Percentiles rank a stretch among this genome's conserved stretches.
Conservation (phyloP, 1,140 invertebrate species). For the Ostrea edulis region DNA sequence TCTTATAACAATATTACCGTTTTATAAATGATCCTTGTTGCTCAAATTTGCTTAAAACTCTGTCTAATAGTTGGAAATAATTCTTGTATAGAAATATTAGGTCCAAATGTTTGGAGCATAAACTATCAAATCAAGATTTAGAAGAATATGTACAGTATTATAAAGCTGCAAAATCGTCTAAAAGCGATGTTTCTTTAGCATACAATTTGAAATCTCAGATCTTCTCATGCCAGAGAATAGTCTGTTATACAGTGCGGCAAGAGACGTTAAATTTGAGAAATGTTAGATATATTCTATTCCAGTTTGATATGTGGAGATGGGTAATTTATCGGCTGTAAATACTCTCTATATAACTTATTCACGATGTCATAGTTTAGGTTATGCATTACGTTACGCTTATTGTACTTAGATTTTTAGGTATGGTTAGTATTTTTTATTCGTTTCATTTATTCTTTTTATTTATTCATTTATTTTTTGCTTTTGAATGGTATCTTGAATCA, state of each 20-base stretch:
- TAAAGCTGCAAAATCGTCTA: too few relatives aligned
- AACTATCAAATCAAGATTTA: too few relatives aligned
- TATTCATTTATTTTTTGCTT: neutral
- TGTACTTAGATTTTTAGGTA: neutral
- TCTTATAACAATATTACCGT: neutral
- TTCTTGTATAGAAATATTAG: too few relatives aligned
- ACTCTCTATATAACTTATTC: neutral
- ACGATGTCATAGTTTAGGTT: neutral
- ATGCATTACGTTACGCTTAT: neutral
- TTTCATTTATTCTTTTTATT: neutral
- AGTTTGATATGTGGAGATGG: neutral
- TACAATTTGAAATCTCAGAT: too few relatives aligned
- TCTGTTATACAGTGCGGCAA: too few relatives aligned
- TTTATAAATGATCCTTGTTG: neutral
- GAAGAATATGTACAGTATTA: too few relatives aligned
- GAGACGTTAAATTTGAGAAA: neutral
- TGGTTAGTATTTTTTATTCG: neutral
- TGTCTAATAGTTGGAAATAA: neutral
- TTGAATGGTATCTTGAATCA: neutral
- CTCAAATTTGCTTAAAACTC: neutral
- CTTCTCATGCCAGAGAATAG: too few relatives aligned
- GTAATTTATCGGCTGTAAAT: conserved; percentile 6
- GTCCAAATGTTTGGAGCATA: too few relatives aligned
- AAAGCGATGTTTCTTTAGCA: too few relatives aligned
- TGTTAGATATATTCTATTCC: neutral